Evolutionary conservation across 1,140 invertebrate species (phyloP), one percentile per base, ranked within the genome.

Genomic region (Rhynchophorus ferrugineus): DNA sequence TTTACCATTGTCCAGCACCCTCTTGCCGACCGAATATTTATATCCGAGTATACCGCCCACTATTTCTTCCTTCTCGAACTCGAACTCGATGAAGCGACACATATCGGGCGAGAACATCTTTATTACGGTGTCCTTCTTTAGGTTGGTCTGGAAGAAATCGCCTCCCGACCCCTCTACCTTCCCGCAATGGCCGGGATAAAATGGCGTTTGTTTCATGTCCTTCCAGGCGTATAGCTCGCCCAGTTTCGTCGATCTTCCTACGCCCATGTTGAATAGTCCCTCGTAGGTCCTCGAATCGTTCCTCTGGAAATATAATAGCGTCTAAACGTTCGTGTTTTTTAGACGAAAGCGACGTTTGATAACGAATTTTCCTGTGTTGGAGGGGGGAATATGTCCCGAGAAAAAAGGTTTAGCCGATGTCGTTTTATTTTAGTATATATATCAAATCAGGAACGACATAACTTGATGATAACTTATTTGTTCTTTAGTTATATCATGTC

Each of bases 111-210:
- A 76, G 65, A 84, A 87, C 22, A 87, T 65, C 2, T 68, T 69
- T 2, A 87, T 74, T 2, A 78, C 74, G 3, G 78, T 73, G 2
- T 75, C 70, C 22, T 77, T 77, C 0, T 68, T 73, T 45, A 78
- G 62, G 50, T 77, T 70, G 2, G 80, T 81, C 0, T 84, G 78
- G 65, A 85, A 84, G 61, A 88, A 84, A 69, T 89, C 86, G 0
- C 87, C 87, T 0, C 80, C 81, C 14, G 83, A 87, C 7, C 86
- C 87, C 36, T 47, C n/a, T 1, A 65, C 16, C n/a, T 47, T 56
- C 1, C 58, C 60, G 48, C 65, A 67, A 17, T 50, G 64, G 14
- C 67, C 75, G 8, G 64, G 69, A 49, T 69, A 80, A 61, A 61
- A 76, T 1, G 58, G 63, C 0, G 74, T 77, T 0, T 68, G 66